phyloP scores from a whole-genome alignment of 1,140 invertebrate genomes.

The Dysdera silvatica region DNA sequence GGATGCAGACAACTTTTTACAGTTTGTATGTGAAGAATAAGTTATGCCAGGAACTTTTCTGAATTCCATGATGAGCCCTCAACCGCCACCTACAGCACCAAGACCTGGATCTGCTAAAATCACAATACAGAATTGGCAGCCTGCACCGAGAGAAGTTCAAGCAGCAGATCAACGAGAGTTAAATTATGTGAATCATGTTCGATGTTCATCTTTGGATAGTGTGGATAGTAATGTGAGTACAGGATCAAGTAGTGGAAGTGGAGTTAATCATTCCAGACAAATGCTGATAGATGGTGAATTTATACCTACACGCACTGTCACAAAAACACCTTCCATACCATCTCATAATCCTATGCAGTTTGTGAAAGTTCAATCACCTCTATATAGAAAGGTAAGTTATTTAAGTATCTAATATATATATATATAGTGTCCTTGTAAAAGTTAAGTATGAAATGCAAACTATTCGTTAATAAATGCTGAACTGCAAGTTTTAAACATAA shows the following conservation, averaged over 20 bases:
- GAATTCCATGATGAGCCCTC: neutral
- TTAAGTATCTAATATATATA: neutral
- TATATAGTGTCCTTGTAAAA: too few species aligned
- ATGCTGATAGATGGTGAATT: slow-evolving; percentile 1
- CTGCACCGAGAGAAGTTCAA: too few species aligned
- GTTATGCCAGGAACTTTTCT: too few species aligned
- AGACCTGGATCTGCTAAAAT: neutral
- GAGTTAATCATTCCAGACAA: neutral
- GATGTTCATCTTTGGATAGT: slow-evolving; percentile 20
- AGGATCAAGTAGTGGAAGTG: slow-evolving; percentile 3
- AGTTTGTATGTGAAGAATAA: too few species aligned
- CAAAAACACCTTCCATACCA: slow-evolving; percentile 7
- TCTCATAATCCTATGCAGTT: slow-evolving; percentile 34
- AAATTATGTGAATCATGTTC: slow-evolving; percentile 1
- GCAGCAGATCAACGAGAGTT: neutral
- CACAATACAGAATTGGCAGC: slow-evolving; percentile 6
- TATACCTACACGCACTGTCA: slow-evolving; percentile 15
- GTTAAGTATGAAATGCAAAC: too few species aligned
- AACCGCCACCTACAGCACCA: slow-evolving; percentile 5
- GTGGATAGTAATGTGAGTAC: slow-evolving; percentile 21
- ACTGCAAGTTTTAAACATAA: too few species aligned
- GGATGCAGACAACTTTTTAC: too few species aligned
- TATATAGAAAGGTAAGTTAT: slow-evolving; percentile 32
- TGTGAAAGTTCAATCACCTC: slow-evolving; percentile 34
- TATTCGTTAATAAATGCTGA: too few species aligned